Evolutionary conservation across 2,113 vertebrate genomes (phyloP), one percentile per base, ranked within the genome.

Genomic region (Psittacula cyanocephala): DNA sequence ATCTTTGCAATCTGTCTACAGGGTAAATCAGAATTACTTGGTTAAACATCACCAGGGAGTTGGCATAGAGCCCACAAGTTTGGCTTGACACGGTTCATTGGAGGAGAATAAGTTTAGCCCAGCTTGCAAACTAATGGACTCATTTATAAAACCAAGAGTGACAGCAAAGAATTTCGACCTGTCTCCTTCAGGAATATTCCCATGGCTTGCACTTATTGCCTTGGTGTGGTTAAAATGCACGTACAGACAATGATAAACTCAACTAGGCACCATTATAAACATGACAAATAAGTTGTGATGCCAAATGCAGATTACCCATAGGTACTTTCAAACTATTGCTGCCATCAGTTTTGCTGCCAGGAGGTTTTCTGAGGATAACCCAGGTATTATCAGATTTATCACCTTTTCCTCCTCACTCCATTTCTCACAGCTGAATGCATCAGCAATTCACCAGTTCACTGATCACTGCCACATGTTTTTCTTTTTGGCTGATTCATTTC

Each of bases 221-320:
- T 71, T 75, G 62, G 31, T 89, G 86, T 96, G 84, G 55, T 86
- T 91, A 75, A 93, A 87, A 88, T 52, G 52, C 62, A 37, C 2
- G 8, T n/a, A 18, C 57, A 79, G 88, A 72, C 43, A 33, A 13
- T 2, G 27, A 65, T 8, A 71, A 72, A 91, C 70, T 69, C 86
- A 37, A 46, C 24, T 23, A 81, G 44, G 52, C 65, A 55, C n/a
- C 6, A 3, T n/a, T 83, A 47, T 39, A 44, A 78, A 37, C 0
- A 0, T 10, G 13, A 75, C 37, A 80, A 89, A 82, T 50, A 84
- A 81, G 43, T 43, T 72, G 63, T 11, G 20, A 70, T 84, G 62
- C 57, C 81, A 84, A 81, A 88, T 52, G 47, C 69, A 97, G 64
- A 86, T 64, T 75, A 78, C 20, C 69, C 68, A 46, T 43, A 84